Evolutionary conservation across 2,113 vertebrate species (phyloP), one percentile per base, ranked within the genome.

Genomic region (Strigops habroptila): DNA sequence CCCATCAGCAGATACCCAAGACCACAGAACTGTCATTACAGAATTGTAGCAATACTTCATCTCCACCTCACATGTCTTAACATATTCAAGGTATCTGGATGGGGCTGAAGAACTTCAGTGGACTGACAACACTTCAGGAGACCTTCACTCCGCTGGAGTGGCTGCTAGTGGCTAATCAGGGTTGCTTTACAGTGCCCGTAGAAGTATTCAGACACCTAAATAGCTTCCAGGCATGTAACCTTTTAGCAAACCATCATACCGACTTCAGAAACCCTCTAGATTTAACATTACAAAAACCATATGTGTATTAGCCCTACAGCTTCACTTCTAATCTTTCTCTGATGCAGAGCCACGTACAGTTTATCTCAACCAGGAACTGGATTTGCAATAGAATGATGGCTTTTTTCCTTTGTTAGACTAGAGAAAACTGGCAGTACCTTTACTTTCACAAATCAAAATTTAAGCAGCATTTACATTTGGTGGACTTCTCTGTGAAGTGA

Each of bases 401-500:
- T 55, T 48, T 31, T 41, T 70, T 41, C 75, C 13, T 62, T 48
- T 0, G 0, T 62, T 48, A 91, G 71, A 53, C 78, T 68, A 77
- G 39, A 82, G 39, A 46, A 64, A 85, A n/a, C 5, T 37, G n/a
- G 7, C 86, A 93, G 67, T 59, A 46, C 22, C 21, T 79, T 86
- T 84, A 65, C 41, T 94, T 67, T 81, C 9, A 88, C 33, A 53
- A 96, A 79, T 70, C 41, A 93, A 88, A 93, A 84, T 27, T 49
- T 59, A 70, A 97, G 82, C 49, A 41, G 60, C 76, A 98, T 98
- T 99, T 98, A 99, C 99, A 99, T 95, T 98, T 96, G 91, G 96
- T 98, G 88, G 98, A 98, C 97, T 99, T 99, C 93, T 99, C 98
- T 96, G 98, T 91, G 93, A 98, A 98, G 91, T 98, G 97, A 93